Conservation (phyloP, 2,797 vertebrate genomes). For the Oreochromis grahami region DNA sequence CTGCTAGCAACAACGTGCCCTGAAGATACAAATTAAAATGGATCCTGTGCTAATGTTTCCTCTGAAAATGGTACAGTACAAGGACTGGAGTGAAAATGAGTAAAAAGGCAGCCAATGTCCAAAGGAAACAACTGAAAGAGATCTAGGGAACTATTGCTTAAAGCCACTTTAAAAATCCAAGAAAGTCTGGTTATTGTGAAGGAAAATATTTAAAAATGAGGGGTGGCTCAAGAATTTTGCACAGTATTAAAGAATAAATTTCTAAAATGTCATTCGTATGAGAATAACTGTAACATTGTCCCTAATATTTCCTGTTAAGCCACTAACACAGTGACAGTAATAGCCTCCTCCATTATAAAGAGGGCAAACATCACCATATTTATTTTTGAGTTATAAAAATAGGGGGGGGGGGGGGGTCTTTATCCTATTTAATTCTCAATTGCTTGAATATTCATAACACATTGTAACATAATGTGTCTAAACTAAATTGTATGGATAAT, state of each 20-base stretch:
- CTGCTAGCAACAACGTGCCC: not conserved
- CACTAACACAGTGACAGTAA: not conserved
- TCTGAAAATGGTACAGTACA: not conserved
- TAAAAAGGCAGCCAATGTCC: not conserved
- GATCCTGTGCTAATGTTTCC: not conserved
- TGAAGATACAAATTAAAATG: not conserved
- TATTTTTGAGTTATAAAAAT: not conserved
- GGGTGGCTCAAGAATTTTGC: not conserved
- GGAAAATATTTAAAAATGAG: not conserved
- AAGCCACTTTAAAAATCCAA: not conserved
- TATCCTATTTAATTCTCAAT: not conserved
- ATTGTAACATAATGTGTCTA: not conserved
- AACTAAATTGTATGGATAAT: not conserved
- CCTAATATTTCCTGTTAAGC: not conserved
- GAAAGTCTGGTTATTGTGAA: not conserved
- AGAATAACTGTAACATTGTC: not conserved
- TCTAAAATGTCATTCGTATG: not conserved
- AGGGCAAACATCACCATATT: not conserved
- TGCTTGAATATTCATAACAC: not conserved
- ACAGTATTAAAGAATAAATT: not conserved
- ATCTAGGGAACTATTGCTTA: not conserved
- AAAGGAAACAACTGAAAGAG: not conserved
- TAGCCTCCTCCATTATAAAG: not conserved
- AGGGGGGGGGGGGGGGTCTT: not conserved
- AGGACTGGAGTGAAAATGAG: not conserved